Base-by-base conservation (phyloP, 2,113 vertebrate genomes). In the Camelus bactrianus region DNA sequence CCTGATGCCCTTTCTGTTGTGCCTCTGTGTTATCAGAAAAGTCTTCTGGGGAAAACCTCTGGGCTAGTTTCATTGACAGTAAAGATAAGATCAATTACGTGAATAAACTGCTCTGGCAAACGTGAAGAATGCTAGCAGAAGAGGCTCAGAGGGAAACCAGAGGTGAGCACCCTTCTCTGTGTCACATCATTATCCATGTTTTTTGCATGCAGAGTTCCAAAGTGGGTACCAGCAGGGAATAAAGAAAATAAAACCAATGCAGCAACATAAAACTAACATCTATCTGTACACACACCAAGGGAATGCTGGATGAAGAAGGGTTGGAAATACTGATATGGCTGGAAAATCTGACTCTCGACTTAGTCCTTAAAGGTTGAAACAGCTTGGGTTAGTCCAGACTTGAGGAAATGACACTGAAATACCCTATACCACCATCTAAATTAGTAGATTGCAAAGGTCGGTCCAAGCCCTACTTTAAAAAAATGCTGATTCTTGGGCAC, bases 81-180 rank as follows among this genome's bases (percentile, higher is more conserved):
- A 96, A 82, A 93, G 92, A 95, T 88, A 90, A 75, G 17, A 96
- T 96, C 94, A 85, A 97, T 96, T 90, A 60, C 15, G 32, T 56
- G 64, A 97, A 84, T 96, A 96, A 97, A 96, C 64, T 92, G 26
- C 48, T 48, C 6, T 76, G 58, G 54, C 48, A 92, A 96, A 79
- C 82, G 65, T 56, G 60, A 72, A 76, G 79, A 90, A 93, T 50
- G 52, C 92, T 38, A 60, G 60, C 77, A 75, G 65, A 80, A 79
- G n/a, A 84, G 50, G 14, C 95, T 76, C 84, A 35, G 38, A 89
- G 87, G 87, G 92, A 87, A 95, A 70, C 9, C 6, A 7, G 46
- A 84, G 87, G 94, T 92, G 87, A 94, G 26, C 64, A 73, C 75
- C 83, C 75, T 94, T 90, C 75, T 88, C 58, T 90, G 22, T 86